These are phyloP conservation scores for Drosophila pseudotalamancana DNA, from an alignment of 2,888 invertebrate genomes.

Conservation along the genomic window DNA sequence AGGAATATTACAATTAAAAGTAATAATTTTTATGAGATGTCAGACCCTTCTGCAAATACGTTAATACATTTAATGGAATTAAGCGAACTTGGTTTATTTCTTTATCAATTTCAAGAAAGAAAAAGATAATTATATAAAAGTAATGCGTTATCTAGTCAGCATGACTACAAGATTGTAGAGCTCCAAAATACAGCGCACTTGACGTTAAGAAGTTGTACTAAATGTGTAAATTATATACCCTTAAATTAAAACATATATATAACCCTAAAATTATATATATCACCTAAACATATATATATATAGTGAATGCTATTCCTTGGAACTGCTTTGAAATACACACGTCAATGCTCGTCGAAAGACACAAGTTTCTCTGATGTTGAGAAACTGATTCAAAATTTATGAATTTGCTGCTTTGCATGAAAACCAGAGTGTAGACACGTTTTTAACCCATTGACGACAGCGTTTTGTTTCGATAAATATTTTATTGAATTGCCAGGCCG, in stretches of 20 bases:
- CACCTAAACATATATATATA: not conserved
- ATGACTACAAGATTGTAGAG: not conserved
- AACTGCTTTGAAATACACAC: conserved; percentile 22
- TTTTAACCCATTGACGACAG: conserved; percentile 45
- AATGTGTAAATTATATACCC: too few species aligned
- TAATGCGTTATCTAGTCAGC: not conserved
- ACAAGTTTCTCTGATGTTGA: conserved; percentile 24
- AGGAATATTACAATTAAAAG: conserved; percentile 21
- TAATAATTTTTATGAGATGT: conserved; percentile 13
- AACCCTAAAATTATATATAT: not conserved
- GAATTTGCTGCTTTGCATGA: conserved; percentile 16
- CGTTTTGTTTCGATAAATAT: not conserved
- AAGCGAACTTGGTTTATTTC: conserved; percentile 3
- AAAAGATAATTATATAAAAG: conserved; percentile 1
- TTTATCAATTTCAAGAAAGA: conserved; percentile 37
- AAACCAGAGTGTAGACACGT: conserved; percentile 34
- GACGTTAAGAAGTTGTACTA: too few species aligned
- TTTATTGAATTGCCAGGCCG: not conserved
- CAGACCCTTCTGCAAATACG: conserved; percentile 17
- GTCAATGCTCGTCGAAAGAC: conserved; percentile 30
- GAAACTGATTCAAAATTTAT: conserved; percentile 21
- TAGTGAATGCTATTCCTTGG: conserved; percentile 13
- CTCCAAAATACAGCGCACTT: not conserved
- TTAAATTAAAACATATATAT: too few species aligned
- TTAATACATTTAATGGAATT: conserved; percentile 12